Percentiles rank a stretch among this genome's conserved stretches.
Evolutionary conservation across 2,797 vertebrate species (phyloP).

Genomic region (Sebastes oblongus): DNA sequence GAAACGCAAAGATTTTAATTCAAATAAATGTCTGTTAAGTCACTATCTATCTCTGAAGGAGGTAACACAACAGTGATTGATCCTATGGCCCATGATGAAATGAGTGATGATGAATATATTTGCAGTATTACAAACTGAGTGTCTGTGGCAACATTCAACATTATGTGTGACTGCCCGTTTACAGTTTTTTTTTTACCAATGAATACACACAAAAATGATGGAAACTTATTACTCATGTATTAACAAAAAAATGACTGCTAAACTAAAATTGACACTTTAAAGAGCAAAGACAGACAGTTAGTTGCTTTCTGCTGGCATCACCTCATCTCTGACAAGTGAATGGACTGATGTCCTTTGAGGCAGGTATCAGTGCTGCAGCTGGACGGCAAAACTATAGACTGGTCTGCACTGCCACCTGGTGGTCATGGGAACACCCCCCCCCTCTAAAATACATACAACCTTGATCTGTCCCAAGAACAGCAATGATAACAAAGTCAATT

Average conservation of each 20-base stretch:
- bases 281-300: not conserved
- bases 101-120: too few species aligned
- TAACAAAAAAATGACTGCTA: not conserved
- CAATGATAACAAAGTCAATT: not conserved
- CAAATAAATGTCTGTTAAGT: not conserved
- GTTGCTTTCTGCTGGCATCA: not conserved
- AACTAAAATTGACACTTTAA: not conserved
- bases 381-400: not conserved
- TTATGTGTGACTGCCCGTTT: too few species aligned
- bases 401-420: conserved; percentile 66
- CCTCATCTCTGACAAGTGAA: not conserved
- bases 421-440: conserved; percentile 2
- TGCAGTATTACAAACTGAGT: too few species aligned
- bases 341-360: not conserved
- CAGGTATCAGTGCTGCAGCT: not conserved
- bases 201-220: too few species aligned
- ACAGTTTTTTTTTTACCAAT: too few species aligned
- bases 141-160: too few species aligned
- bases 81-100: too few species aligned
- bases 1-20: not conserved
- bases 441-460: not conserved
- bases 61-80: too few species aligned
- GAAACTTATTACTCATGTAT: not conserved
- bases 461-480: not conserved
- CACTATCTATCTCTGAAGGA: too few species aligned